phyloP scores from a whole-genome alignment of 2,888 invertebrate species.

The Drosophila falleni region DNA sequence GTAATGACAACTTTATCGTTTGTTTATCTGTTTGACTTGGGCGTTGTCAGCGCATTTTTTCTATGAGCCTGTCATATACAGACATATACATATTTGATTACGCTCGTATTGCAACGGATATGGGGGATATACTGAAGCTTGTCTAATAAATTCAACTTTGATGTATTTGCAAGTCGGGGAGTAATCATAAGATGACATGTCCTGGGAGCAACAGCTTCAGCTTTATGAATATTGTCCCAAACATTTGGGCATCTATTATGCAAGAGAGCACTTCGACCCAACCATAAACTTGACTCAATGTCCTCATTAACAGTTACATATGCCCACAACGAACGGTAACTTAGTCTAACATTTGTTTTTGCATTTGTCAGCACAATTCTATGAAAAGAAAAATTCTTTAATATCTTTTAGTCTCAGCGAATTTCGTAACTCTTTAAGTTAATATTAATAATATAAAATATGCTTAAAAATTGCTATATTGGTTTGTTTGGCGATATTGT shows the following conservation, averaged over 20 bases:
- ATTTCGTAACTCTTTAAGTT: neutral
- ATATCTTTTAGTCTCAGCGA: neutral
- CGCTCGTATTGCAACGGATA: slow-evolving; percentile 38
- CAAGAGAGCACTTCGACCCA: slow-evolving; percentile 37
- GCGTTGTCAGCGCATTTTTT: slow-evolving; percentile 37
- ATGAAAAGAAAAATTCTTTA: neutral
- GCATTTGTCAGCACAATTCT: slow-evolving; percentile 8
- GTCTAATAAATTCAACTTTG: slow-evolving; percentile 63
- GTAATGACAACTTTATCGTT: slow-evolving; percentile 64
- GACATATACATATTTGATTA: slow-evolving; percentile 32
- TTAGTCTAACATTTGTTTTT: slow-evolving; percentile 6
- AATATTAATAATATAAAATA: too few species aligned
- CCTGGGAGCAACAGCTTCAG: slow-evolving; percentile 32
- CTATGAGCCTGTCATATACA: slow-evolving; percentile 10
- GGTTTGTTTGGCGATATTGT: too few species aligned
- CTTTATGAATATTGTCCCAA: slow-evolving; percentile 47
- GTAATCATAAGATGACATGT: slow-evolving; percentile 35
- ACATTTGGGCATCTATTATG: slow-evolving; percentile 60
- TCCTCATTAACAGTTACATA: slow-evolving; percentile 69
- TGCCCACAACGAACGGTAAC: slow-evolving; percentile 12
- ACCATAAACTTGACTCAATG: slow-evolving; percentile 61
- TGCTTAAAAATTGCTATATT: too few species aligned
- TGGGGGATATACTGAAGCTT: slow-evolving; percentile 31
- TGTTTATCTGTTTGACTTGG: slow-evolving; percentile 38
- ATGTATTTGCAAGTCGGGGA: slow-evolving; percentile 56